Evolutionary conservation across 2,888 invertebrate genomes (phyloP).

Genomic region (Parnassius mnemosyne): DNA sequence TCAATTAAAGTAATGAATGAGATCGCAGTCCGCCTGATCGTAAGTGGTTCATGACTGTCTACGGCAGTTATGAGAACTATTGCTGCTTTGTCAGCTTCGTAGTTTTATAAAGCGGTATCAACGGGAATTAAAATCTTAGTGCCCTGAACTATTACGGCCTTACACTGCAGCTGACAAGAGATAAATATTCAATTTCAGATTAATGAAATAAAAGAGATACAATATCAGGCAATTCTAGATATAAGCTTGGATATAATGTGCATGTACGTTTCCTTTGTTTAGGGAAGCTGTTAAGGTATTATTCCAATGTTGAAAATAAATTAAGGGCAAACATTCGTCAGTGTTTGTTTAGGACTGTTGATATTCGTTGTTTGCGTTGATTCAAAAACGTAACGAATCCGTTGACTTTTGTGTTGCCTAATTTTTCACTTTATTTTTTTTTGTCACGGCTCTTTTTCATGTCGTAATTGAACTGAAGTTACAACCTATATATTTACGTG

Average conservation of each 20-base stretch:
- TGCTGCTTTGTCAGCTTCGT: too few relatives aligned
- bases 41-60: too few relatives aligned
- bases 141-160: too few relatives aligned
- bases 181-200: neutral
- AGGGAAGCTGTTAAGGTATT: constrained; percentile 21
- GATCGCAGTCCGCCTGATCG: too few relatives aligned
- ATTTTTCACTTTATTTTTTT: constrained; percentile 3
- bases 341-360: constrained; percentile 31
- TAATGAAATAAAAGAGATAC: neutral
- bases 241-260: too few relatives aligned
- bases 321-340: constrained; percentile 24
- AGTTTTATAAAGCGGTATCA: too few relatives aligned
- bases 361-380: constrained; percentile 22
- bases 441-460: neutral
- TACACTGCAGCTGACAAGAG: too few relatives aligned
- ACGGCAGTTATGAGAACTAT: too few relatives aligned
- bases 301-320: constrained; percentile 24
- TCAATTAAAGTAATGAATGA: too few relatives aligned
- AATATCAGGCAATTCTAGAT: neutral
- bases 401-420: constrained; percentile 15
- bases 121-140: too few relatives aligned
- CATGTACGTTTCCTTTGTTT: constrained; percentile 14
- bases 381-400: constrained; percentile 25
- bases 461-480: too few relatives aligned
- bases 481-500: too few relatives aligned